phyloP scores from a whole-genome alignment of 2,113 vertebrate species.

The Alligator sinensis region DNA sequence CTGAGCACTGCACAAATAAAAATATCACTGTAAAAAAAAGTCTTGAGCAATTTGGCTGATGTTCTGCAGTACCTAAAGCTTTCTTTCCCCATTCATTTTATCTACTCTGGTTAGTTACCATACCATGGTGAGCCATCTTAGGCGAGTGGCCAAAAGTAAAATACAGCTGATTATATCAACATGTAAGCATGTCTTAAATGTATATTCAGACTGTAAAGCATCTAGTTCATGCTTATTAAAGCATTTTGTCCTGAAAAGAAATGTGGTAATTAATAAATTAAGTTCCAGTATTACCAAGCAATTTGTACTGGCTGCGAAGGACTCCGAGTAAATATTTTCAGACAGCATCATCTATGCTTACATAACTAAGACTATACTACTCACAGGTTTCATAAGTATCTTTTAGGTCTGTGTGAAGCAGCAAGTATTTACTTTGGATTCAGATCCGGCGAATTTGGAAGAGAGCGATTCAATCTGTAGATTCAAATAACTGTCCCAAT shows the following conservation, averaged over 20 bases:
- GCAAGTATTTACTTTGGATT: too few species aligned
- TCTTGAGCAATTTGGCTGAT: background rate
- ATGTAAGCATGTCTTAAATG: background rate
- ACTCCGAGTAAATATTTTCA: background rate
- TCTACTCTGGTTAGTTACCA: background rate
- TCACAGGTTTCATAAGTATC: too few species aligned
- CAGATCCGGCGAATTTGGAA: too few species aligned
- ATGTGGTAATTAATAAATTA: background rate
- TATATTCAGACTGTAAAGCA: background rate
- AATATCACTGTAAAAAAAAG: background rate
- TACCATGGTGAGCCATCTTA: background rate
- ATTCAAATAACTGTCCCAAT: too few species aligned
- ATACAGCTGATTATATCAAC: background rate
- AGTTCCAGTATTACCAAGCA: background rate
- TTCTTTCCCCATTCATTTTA: background rate
- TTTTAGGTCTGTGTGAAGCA: too few species aligned
- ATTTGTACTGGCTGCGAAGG: background rate
- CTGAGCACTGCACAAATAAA: background rate
- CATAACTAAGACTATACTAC: background rate
- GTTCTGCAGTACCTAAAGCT: background rate
- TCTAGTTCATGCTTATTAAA: background rate
- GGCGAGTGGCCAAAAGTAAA: background rate
- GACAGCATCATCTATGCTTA: background rate
- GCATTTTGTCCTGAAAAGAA: background rate
- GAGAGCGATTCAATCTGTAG: too few species aligned